Evolutionary conservation across 2,113 vertebrate species (phyloP).

Genomic region (Okapia johnstoni): DNA sequence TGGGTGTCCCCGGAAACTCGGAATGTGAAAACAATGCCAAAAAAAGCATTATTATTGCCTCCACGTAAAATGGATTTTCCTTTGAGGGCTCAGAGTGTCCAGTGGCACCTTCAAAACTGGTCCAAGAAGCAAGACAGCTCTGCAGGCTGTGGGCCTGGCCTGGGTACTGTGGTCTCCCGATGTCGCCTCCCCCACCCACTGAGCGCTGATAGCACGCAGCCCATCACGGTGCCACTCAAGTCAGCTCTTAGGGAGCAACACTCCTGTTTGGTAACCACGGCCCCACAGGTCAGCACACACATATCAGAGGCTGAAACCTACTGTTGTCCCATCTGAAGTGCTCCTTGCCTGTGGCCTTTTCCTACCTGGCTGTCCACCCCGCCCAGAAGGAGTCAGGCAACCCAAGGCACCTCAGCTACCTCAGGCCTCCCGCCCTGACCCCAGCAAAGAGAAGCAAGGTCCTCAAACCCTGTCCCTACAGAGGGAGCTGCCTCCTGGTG

Average conservation of each 20-base stretch:
- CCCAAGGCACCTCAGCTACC: background rate
- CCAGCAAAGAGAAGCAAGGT: background rate
- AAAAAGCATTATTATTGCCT: background rate
- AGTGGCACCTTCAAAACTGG: background rate
- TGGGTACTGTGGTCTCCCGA: fast-evolving
- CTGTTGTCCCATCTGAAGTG: background rate
- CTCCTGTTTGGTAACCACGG: fast-evolving
- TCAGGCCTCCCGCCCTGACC: background rate
- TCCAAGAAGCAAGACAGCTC: background rate
- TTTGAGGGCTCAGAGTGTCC: background rate
- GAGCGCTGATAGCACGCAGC: background rate
- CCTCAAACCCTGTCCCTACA: background rate
- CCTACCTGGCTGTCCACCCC: background rate
- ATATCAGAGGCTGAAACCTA: background rate
- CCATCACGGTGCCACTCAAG: background rate
- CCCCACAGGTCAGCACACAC: background rate
- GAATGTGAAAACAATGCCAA: background rate
- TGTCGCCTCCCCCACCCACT: no score
- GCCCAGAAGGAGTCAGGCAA: background rate
- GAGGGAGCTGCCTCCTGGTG: background rate
- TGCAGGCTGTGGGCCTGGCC: no score
- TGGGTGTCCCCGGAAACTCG: background rate
- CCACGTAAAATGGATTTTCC: background rate
- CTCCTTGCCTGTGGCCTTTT: background rate
- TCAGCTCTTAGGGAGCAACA: background rate